A percentile compares a stretch with the other conserved stretches of the same genome.
Evolutionary conservation across 2,113 vertebrate species (phyloP).

Genomic region (Pelvicachromis taeniatus): DNA sequence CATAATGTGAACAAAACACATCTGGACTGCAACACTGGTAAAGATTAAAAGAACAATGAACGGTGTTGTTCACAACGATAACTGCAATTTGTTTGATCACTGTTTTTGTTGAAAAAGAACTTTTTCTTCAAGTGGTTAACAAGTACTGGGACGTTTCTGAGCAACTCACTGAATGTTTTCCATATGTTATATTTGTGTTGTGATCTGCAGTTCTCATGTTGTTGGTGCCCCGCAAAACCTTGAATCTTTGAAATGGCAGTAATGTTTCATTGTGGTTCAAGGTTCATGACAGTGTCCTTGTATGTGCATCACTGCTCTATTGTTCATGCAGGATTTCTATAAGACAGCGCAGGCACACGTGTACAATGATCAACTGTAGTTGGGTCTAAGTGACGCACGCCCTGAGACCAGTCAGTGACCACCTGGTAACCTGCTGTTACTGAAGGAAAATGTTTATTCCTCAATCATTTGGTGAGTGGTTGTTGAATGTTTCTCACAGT

Average conservation of each 20-base stretch:
- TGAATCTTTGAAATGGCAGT: background rate
- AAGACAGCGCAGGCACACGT: background rate
- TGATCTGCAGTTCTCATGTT: background rate
- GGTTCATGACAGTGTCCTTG: conserved; percentile 3
- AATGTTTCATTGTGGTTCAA: background rate
- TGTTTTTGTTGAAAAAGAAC: background rate
- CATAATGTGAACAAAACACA: background rate
- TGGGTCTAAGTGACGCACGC: accelerated
- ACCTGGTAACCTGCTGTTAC: background rate
- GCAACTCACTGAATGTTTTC: background rate
- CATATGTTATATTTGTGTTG: background rate
- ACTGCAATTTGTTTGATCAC: background rate
- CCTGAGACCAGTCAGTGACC: background rate
- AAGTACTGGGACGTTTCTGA: background rate
- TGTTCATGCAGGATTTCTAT: background rate
- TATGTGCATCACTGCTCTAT: background rate
- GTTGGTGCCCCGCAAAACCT: background rate
- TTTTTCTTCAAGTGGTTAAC: background rate
- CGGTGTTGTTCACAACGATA: background rate
- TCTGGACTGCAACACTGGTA: background rate
- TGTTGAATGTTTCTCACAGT: background rate
- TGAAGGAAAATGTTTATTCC: background rate
- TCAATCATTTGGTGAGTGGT: background rate
- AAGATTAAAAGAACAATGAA: background rate
- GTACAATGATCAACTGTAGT: background rate